phyloP scores from a whole-genome alignment of 2,888 invertebrate genomes.

The Noctuana brunneofusca region DNA sequence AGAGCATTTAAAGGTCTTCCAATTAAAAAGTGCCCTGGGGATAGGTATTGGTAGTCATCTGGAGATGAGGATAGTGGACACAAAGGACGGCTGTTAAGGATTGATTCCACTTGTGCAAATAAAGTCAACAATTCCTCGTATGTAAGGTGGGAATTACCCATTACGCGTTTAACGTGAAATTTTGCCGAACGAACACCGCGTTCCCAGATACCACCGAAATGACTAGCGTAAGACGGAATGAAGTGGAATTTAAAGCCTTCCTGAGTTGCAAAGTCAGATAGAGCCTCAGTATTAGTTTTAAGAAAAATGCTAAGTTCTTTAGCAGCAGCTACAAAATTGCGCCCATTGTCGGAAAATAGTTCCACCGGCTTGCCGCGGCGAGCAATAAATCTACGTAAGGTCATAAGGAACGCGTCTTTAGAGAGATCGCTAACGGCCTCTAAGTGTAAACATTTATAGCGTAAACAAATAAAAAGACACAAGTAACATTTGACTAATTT shows the following conservation, averaged over 20 bases:
- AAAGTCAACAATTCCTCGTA: constrained; percentile 27
- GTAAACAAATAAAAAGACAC: background rate
- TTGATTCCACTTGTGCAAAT: constrained; percentile 31
- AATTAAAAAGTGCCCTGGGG: background rate
- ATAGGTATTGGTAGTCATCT: background rate
- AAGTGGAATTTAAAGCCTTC: constrained; percentile 17
- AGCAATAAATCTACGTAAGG: background rate
- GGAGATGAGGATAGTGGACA: constrained; percentile 17
- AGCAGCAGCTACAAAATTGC: background rate
- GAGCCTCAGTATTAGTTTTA: background rate
- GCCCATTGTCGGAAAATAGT: background rate
- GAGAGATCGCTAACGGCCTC: background rate
- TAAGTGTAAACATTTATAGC: background rate
- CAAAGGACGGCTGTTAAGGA: constrained; percentile 30
- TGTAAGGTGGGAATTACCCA: constrained; percentile 23
- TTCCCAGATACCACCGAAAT: constrained; percentile 39
- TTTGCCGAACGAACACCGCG: constrained; percentile 18
- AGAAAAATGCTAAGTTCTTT: background rate
- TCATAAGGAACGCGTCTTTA: background rate
- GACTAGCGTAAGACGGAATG: constrained; percentile 37
- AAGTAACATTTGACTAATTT: background rate
- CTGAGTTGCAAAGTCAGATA: background rate
- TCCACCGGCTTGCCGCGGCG: background rate
- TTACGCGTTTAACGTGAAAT: constrained; percentile 22
- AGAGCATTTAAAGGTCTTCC: background rate